phyloP scores from a whole-genome alignment of 2,113 vertebrate species.

The Ophthalmolycus amberensis region DNA sequence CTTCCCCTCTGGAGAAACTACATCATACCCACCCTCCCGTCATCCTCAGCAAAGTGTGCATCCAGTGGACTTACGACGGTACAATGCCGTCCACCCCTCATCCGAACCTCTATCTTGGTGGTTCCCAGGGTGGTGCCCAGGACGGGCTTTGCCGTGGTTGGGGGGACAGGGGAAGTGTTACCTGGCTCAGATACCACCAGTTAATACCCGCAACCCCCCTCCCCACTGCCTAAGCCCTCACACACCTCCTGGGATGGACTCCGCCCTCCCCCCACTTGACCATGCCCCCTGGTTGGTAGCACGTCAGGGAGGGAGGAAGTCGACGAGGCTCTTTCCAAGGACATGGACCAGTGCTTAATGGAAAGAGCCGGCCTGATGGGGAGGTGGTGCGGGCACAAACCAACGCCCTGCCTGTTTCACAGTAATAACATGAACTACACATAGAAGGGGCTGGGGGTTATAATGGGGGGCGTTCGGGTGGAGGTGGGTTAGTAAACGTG shows the following conservation, averaged over 20 bases:
- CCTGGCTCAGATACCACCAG: conserved; percentile 51
- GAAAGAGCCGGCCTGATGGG: conserved; percentile 39
- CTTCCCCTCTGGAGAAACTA: conserved; percentile 53
- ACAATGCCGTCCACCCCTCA: background rate
- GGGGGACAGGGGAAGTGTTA: conserved; percentile 40
- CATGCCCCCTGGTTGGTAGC: conserved; percentile 14
- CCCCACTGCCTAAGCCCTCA: conserved; percentile 20
- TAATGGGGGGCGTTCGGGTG: conserved; percentile 16
- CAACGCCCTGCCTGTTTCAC: conserved; percentile 20
- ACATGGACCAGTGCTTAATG: conserved; percentile 68
- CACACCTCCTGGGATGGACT: conserved; percentile 49
- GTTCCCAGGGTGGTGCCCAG: background rate
- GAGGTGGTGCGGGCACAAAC: conserved; percentile 8
- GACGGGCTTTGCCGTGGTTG: background rate
- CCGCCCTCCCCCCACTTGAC: conserved; percentile 29
- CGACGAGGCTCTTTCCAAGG: conserved; percentile 58
- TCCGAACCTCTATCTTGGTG: background rate
- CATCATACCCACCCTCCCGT: conserved; percentile 16
- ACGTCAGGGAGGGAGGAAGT: conserved; percentile 15
- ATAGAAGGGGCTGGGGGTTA: background rate
- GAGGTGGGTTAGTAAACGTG: background rate
- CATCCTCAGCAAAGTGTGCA: conserved; percentile 31
- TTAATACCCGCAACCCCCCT: conserved; percentile 23
- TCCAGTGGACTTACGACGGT: conserved; percentile 46
- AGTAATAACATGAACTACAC: conserved; percentile 30